phyloP scores from a whole-genome alignment of 1,140 invertebrate genomes.

The Agraylea sexmaculata region DNA sequence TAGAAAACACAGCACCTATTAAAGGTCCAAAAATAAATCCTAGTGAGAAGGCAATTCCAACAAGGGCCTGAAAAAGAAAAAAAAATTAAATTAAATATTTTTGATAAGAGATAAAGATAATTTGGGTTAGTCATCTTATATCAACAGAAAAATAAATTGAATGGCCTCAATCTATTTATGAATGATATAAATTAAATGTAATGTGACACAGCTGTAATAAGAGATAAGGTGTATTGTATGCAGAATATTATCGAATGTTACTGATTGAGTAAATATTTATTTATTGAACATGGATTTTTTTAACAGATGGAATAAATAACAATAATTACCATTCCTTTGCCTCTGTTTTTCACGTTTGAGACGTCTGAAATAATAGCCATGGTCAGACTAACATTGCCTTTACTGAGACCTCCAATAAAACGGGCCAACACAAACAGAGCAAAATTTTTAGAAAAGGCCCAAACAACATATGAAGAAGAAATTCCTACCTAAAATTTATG shows the following conservation, averaged over 20 bases:
- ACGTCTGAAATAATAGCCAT: slow-evolving; percentile 95
- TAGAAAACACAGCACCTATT: slow-evolving; percentile 85
- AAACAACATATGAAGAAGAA: slow-evolving; percentile 73
- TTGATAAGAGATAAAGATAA: no score
- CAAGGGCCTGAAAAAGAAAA: slow-evolving; percentile 65
- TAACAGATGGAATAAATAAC: no score
- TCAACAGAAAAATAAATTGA: no score
- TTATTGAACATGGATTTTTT: no score
- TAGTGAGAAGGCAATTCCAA: slow-evolving; percentile 94
- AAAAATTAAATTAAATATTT: slow-evolving; percentile 4
- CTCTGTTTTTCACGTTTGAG: slow-evolving; percentile 65
- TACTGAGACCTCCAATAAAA: slow-evolving; percentile 87
- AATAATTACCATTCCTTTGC: slow-evolving; percentile 80
- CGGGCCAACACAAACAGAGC: slow-evolving; percentile 84
- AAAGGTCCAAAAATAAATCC: slow-evolving; percentile 94
- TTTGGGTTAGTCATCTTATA: no score
- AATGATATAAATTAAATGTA: no score
- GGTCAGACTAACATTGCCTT: slow-evolving; percentile 91
- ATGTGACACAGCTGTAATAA: no score
- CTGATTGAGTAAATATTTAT: no score
- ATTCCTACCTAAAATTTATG: slow-evolving; percentile 58
- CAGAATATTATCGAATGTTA: no score
- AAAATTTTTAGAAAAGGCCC: slow-evolving; percentile 83
- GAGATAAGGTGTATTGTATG: no score
- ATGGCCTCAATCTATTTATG: no score